Percentiles rank a stretch among this genome's conserved stretches.
phyloP scores from a whole-genome alignment of 1,140 invertebrate species.

The Heterodera carotae region DNA sequence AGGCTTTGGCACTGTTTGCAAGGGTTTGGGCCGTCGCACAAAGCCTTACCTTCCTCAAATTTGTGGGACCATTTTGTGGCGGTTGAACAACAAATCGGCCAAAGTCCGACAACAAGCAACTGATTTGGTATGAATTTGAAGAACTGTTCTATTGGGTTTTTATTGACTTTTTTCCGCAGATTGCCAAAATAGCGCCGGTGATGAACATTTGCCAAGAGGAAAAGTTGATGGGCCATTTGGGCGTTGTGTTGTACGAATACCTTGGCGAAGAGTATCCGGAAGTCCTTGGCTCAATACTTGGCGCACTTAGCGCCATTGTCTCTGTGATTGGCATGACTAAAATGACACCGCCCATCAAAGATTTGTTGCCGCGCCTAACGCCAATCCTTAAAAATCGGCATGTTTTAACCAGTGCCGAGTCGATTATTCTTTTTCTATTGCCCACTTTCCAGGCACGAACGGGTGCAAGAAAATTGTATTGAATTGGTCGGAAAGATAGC shows the following conservation, averaged over 20 bases:
- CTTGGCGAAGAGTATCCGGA: conserved; percentile 99
- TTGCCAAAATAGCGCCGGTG: conserved; percentile 94
- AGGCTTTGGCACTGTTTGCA: conserved; percentile 98
- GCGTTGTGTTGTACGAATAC: conserved; percentile 98
- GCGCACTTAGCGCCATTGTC: conserved; percentile 95
- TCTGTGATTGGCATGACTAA: conserved; percentile 99
- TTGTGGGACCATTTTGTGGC: conserved; percentile 98
- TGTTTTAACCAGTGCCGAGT: neutral
- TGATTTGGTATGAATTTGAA: conserved; percentile 73
- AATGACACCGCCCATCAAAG: conserved; percentile 99
- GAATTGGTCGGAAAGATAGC: conserved; percentile 97
- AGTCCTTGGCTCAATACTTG: conserved; percentile 94
- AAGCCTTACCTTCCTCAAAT: conserved; percentile 99
- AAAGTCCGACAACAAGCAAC: conserved; percentile 99
- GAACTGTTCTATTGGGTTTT: conserved; percentile 23
- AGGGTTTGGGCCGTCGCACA: conserved; percentile 91
- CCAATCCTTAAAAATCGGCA: conserved; percentile 86
- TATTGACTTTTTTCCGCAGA: conserved; percentile 66
- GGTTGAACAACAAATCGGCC: conserved; percentile 98
- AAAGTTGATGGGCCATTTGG: conserved; percentile 98
- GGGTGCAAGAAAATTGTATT: conserved; percentile 99
- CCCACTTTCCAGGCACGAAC: conserved; percentile 69
- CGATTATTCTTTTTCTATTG: conserved; percentile 10
- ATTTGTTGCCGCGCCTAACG: conserved; percentile 90
- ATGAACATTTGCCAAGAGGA: conserved; percentile 93